These are phyloP conservation scores for Cardiocondyla obscurior DNA, from an alignment of 1,140 invertebrate genomes.

Conservation along the genomic window DNA sequence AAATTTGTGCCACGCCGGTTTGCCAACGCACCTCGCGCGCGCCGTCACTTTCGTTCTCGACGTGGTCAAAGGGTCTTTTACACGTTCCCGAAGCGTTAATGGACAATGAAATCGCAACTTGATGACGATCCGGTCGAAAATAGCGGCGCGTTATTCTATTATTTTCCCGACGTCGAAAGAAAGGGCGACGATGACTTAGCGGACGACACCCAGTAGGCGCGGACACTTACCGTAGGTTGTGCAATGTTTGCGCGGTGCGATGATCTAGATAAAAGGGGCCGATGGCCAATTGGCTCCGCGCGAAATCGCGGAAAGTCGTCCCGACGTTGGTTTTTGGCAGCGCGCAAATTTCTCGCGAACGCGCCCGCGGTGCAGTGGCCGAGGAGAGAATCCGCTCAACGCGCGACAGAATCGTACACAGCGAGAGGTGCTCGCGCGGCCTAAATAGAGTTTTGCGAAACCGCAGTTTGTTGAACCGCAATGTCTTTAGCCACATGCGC, in stretches of 20 bases:
- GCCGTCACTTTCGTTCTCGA: constrained; percentile 65
- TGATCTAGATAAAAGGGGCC: constrained; percentile 62
- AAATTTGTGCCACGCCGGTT: constrained; percentile 65
- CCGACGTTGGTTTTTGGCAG: constrained; percentile 48
- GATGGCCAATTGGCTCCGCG: constrained; percentile 60
- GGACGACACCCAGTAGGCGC: not conserved
- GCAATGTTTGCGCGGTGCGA: constrained; percentile 62
- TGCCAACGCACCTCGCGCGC: constrained; percentile 41
- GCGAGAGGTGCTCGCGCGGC: not conserved
- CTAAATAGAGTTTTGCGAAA: not conserved
- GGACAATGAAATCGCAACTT: constrained; percentile 50
- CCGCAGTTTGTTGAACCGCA: not conserved
- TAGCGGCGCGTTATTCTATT: constrained; percentile 61
- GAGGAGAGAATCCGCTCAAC: not conserved
- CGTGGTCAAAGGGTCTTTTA: constrained; percentile 60
- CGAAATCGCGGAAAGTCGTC: constrained; percentile 65
- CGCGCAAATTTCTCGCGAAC: constrained; percentile 20
- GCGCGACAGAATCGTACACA: not conserved
- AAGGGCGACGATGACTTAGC: not conserved
- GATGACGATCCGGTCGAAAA: constrained; percentile 67
- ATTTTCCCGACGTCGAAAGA: constrained; percentile 28
- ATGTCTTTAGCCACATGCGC: not conserved
- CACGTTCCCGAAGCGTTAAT: constrained; percentile 48
- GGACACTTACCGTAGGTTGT: constrained; percentile 10
- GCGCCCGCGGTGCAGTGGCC: not conserved